Evolutionary conservation across 1,140 invertebrate species (phyloP).

Genomic region (Drosophila tristis): DNA sequence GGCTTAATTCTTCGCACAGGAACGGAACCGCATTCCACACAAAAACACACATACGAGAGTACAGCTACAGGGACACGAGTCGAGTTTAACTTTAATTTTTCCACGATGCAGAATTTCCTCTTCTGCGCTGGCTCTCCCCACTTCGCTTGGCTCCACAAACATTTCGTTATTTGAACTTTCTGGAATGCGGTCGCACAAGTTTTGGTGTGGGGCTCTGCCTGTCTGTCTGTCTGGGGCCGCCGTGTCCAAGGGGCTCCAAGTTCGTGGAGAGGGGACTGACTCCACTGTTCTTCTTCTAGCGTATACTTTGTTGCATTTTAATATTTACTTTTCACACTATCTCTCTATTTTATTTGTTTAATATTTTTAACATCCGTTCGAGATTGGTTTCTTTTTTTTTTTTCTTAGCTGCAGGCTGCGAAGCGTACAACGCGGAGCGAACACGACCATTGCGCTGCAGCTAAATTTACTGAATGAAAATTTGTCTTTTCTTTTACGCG

Average conservation of each 20-base stretch:
- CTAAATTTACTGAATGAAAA: conserved; percentile 55
- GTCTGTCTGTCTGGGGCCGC: conserved; percentile 17
- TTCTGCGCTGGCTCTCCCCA: conserved; percentile 38
- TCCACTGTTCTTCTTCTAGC: conserved; percentile 10
- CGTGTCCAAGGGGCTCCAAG: not conserved
- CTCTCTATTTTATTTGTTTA: conserved; percentile 21
- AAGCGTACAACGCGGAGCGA: conserved; percentile 4
- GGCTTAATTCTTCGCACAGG: conserved; percentile 32
- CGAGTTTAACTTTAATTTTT: conserved; percentile 55
- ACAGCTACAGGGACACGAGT: conserved; percentile 6
- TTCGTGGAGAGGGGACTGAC: not conserved
- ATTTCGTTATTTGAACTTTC: conserved; percentile 75
- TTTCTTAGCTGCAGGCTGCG: conserved; percentile 6
- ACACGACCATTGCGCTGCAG: conserved; percentile 36
- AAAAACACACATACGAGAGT: conserved; percentile 38
- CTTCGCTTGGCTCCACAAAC: conserved; percentile 18
- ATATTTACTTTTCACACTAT: conserved; percentile 60
- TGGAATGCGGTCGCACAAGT: conserved; percentile 79
- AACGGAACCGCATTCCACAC: conserved; percentile 70
- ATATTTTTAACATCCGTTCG: conserved; percentile 23
- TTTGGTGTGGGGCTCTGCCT: conserved; percentile 37
- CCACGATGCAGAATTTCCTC: conserved; percentile 44
- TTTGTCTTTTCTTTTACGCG: conserved; percentile 78
- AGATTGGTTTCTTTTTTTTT: conserved; percentile 6
- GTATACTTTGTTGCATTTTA: conserved; percentile 27